Evolutionary conservation across 1,140 invertebrate species (phyloP), one percentile per base, ranked within the genome.

Genomic region (Drosophila tristis): DNA sequence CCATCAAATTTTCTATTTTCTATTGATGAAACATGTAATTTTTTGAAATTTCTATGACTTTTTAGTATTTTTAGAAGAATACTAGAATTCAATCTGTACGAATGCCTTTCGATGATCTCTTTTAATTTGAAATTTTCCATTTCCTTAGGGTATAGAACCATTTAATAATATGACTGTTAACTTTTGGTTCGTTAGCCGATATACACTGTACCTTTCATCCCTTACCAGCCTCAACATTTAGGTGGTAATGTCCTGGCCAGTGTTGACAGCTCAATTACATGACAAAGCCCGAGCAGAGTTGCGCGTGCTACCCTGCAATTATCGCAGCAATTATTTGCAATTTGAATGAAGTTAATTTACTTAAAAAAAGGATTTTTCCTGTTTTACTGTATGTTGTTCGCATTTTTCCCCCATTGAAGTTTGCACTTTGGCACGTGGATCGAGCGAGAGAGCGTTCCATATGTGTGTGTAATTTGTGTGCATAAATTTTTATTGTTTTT

Each of bases 281-380:
- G 80, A 82, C 74, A 61, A 45, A 57, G 67, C 31, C 71, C 23
- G 47, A 23, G 39, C 49, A 50, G 54, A 55, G 35, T 39, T 58
- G 55, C 63, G 79, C 84, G 79, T 87, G 84, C 49, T 55, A 15
- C 55, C 53, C 35, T 45, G 79, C 79, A 87, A 89, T 87, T 87
- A 89, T 79, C 80, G 80, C 76, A 42, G 77, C 84, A 84, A 89
- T 89, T 89, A 87, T 87, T 89, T 87, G 67, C 74, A 87, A 87
- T 87, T 87, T 74, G 67, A 89, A 89, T 79, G 89, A 81, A 80
- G 78, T 81, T 82, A 67, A 81, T 75, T 81, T 82, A 74, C 15
- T 57, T 50, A 26, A 72, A 56, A 74, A 51, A 74, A 80, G 80
- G 79, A 84, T 78, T 90, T 66, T 77, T 60, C 31, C 42, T 29